These are phyloP conservation scores for Labeo rohita DNA, from an alignment of 2,113 vertebrate genomes.

Conservation along the genomic window DNA sequence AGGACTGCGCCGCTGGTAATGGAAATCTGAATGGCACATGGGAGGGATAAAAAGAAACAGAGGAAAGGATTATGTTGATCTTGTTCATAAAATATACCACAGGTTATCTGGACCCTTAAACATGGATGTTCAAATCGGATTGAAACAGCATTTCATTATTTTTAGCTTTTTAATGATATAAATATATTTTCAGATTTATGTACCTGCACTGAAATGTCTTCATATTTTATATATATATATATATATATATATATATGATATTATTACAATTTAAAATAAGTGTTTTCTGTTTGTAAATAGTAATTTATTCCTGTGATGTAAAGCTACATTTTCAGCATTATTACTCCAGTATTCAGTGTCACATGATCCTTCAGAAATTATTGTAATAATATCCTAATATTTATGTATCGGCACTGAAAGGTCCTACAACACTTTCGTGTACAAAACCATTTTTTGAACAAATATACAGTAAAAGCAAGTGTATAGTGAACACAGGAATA, in stretches of 20 bases:
- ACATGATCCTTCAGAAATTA: too few species aligned
- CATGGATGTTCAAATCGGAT: not conserved
- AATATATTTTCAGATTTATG: not conserved
- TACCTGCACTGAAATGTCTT: not conserved
- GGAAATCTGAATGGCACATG: constrained; percentile 63
- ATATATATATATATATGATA: not conserved
- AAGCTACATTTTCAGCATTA: not conserved
- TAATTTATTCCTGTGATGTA: not conserved
- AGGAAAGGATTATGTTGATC: constrained; percentile 7
- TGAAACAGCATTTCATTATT: not conserved
- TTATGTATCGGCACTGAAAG: too few species aligned
- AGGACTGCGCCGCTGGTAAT: constrained; percentile 59
- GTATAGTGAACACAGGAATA: not conserved
- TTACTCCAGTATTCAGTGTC: not conserved
- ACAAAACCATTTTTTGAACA: too few species aligned
- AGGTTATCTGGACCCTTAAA: constrained; percentile 28
- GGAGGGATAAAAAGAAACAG: constrained; percentile 29
- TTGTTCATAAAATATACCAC: constrained; percentile 11
- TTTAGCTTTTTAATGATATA: not conserved
- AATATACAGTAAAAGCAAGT: not conserved
- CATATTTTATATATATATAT: not conserved
- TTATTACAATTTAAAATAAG: not conserved
- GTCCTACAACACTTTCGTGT: too few species aligned
- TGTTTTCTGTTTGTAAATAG: not conserved
- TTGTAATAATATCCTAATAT: too few species aligned